phyloP scores from a whole-genome alignment of 2,113 vertebrate genomes.

The Gambusia holbrooki region DNA sequence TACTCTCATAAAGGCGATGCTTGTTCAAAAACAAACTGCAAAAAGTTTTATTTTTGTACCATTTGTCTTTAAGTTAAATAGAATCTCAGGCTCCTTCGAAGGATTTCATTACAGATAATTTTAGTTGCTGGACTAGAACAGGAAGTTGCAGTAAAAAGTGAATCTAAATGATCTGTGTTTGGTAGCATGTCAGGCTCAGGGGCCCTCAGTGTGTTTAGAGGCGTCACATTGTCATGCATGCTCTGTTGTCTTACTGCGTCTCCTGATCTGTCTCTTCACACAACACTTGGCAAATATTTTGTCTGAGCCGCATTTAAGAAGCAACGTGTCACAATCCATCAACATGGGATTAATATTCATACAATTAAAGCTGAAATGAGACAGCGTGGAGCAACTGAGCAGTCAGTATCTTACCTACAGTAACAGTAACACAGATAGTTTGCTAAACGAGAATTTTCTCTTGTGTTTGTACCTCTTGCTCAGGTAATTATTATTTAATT shows the following conservation, averaged over 20 bases:
- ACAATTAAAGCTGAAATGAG: conserved; percentile 17
- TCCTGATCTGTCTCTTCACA: conserved; percentile 28
- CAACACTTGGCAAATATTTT: conserved; percentile 67
- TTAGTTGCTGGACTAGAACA: too few species aligned
- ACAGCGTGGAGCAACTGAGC: neutral
- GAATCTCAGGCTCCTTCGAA: neutral
- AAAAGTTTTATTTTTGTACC: neutral
- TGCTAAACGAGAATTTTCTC: neutral
- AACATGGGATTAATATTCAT: conserved; percentile 3
- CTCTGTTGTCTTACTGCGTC: conserved; percentile 15
- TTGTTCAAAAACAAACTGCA: neutral
- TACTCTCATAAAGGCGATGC: neutral
- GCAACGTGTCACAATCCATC: neutral
- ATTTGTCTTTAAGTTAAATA: neutral
- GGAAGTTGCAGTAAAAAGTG: neutral
- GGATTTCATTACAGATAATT: neutral
- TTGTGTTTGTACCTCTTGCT: neutral
- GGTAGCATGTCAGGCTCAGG: conserved; percentile 26
- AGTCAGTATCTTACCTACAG: neutral
- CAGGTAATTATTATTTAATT: too few species aligned
- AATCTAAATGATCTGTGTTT: conserved; percentile 12
- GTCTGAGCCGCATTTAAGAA: conserved; percentile 41
- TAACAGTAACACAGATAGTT: neutral
- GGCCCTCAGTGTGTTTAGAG: conserved; percentile 2
- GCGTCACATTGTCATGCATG: conserved; percentile 58